phyloP scores from a whole-genome alignment of 2,113 vertebrate species.

The Ellobius talpinus region DNA sequence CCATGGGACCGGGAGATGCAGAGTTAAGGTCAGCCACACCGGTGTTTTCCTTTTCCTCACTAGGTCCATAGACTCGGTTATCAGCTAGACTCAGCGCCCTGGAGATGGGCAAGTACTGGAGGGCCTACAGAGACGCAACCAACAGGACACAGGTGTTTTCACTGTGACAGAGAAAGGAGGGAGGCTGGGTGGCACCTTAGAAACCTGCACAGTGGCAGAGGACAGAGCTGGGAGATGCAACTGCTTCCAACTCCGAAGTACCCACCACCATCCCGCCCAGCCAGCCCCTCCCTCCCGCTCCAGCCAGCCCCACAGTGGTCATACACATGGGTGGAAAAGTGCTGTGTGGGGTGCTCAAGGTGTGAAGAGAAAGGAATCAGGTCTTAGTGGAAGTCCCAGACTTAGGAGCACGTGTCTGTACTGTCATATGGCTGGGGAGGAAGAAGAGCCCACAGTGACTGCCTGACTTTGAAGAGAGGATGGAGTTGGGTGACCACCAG shows the following conservation, averaged over 20 bases:
- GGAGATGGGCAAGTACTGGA: slow-evolving; percentile 87
- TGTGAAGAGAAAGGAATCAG: neutral
- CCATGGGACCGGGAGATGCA: neutral
- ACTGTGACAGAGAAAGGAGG: neutral
- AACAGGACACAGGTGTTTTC: neutral
- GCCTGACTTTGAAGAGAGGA: neutral
- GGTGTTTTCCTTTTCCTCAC: slow-evolving; percentile 64
- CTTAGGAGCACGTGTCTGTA: neutral
- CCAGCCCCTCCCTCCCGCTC: neutral
- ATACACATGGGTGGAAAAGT: neutral
- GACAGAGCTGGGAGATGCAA: neutral
- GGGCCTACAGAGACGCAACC: slow-evolving; percentile 74
- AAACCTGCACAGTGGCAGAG: neutral
- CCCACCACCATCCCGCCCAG: too few relatives aligned
- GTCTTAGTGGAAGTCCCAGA: neutral
- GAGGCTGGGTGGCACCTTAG: neutral
- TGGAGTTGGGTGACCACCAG: neutral
- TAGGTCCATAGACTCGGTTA: slow-evolving; percentile 7
- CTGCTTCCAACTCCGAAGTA: neutral
- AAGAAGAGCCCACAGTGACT: neutral
- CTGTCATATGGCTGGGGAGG: neutral
- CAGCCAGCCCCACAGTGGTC: neutral
- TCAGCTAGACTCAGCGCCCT: slow-evolving; percentile 73
- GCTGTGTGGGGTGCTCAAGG: neutral
- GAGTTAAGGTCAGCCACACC: neutral